Conservation (phyloP, 2,888 invertebrate genomes). For the Mayetiola destructor region DNA sequence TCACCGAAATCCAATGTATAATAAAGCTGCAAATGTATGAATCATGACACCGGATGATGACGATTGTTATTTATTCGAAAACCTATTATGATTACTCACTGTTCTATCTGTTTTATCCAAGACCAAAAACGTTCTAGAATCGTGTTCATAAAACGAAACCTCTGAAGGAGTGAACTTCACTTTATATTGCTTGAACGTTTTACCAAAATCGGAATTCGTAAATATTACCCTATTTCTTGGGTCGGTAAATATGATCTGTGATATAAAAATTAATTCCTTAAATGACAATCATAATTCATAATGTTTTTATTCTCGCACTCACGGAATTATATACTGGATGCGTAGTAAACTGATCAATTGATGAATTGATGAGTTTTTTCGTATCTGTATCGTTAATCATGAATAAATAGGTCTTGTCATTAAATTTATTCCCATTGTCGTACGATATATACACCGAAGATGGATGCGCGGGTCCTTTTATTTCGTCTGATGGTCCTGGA, state of each 20-base stretch:
- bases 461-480: conserved; percentile 42
- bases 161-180: conserved; percentile 65
- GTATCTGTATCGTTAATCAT: conserved; percentile 39
- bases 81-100: neutral
- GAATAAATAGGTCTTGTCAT: conserved; percentile 56
- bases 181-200: conserved; percentile 44
- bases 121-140: conserved; percentile 53
- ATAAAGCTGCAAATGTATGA: conserved; percentile 45
- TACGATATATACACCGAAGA: conserved; percentile 61
- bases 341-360: conserved; percentile 70
- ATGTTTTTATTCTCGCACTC: too few relatives aligned
- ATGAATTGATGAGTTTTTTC: conserved; percentile 41
- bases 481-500: conserved; percentile 28
- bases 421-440: conserved; percentile 70
- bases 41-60: neutral
- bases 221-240: conserved; percentile 59
- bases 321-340: conserved; percentile 69
- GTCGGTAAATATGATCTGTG: conserved; percentile 77
- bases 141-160: conserved; percentile 57
- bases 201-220: conserved; percentile 60
- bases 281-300: neutral
- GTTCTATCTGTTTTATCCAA: conserved; percentile 52
- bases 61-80: neutral
- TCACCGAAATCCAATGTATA: conserved; percentile 60
- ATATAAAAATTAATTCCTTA: conserved; percentile 14